phyloP scores from a whole-genome alignment of 2,888 invertebrate genomes.

The Caenorhabditis sp. region DNA sequence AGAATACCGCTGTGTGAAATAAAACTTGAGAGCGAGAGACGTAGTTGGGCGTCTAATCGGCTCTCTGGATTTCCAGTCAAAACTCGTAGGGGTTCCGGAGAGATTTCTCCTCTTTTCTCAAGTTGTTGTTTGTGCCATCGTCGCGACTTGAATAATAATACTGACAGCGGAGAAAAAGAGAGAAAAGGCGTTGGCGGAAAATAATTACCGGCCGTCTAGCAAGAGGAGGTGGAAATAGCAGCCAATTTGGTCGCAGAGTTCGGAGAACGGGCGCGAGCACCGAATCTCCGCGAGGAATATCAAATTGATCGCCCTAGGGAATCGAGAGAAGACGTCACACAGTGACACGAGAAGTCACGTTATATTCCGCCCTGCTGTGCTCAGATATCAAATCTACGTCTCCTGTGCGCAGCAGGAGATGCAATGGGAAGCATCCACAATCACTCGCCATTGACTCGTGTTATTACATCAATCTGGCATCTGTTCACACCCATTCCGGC shows the following conservation, averaged over 20 bases:
- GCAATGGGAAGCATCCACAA: slow-evolving; percentile 36
- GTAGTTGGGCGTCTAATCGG: not conserved
- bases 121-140: slow-evolving; percentile 14
- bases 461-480: slow-evolving; percentile 57
- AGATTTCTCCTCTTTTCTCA: slow-evolving; percentile 4
- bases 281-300: slow-evolving; percentile 17
- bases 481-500: slow-evolving; percentile 51
- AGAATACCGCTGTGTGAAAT: not conserved
- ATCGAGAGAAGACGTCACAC: slow-evolving; percentile 24
- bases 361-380: slow-evolving; percentile 6
- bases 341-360: slow-evolving; percentile 39
- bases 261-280: slow-evolving; percentile 25
- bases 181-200: slow-evolving; percentile 38
- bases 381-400: slow-evolving; percentile 25
- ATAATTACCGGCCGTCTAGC: slow-evolving; percentile 21
- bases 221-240: slow-evolving; percentile 20
- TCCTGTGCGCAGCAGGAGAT: slow-evolving; percentile 29
- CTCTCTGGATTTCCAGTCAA: slow-evolving; percentile 20
- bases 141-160: slow-evolving; percentile 49
- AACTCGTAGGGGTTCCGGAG: slow-evolving; percentile 6
- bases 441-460: slow-evolving; percentile 49
- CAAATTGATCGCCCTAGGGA: slow-evolving; percentile 32
- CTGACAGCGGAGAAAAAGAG: slow-evolving; percentile 21
- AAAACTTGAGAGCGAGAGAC: slow-evolving; percentile 34
- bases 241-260: slow-evolving; percentile 25